phyloP scores from a whole-genome alignment of 2,113 vertebrate species.

The Serinus canaria region DNA sequence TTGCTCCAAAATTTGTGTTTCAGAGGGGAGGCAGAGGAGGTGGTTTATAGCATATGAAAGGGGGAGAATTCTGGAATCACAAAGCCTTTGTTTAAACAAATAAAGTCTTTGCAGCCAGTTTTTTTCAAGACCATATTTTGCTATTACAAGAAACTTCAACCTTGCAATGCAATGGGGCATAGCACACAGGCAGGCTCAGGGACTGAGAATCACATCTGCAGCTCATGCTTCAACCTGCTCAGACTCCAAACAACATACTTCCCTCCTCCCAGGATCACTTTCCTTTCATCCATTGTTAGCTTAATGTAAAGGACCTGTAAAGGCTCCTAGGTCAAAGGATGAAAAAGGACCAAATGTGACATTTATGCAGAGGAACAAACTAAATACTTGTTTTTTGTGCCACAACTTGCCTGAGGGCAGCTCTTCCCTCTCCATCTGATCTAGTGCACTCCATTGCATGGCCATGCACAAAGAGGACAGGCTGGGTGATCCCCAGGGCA shows the following conservation, averaged over 20 bases:
- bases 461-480: not conserved
- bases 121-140: not conserved
- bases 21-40: not conserved
- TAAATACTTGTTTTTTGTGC: not conserved
- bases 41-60: conserved; percentile 29
- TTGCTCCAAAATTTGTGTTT: conserved; percentile 51
- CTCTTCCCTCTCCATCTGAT: not conserved
- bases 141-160: conserved; percentile 23
- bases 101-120: not conserved
- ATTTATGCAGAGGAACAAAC: not conserved
- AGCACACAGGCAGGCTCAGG: not conserved
- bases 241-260: not conserved
- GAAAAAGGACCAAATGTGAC: not conserved
- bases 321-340: not conserved
- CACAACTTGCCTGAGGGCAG: not conserved
- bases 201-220: not conserved
- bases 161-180: not conserved
- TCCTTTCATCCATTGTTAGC: not conserved
- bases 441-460: not conserved
- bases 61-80: conserved; percentile 18
- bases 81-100: conserved; percentile 52
- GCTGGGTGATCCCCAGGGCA: not conserved
- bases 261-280: not conserved
- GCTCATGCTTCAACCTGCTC: conserved; percentile 30
- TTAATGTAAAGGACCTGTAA: not conserved